These are phyloP conservation scores for Ataeniobius toweri DNA, from an alignment of 2,797 vertebrate genomes.

Conservation along the genomic window DNA sequence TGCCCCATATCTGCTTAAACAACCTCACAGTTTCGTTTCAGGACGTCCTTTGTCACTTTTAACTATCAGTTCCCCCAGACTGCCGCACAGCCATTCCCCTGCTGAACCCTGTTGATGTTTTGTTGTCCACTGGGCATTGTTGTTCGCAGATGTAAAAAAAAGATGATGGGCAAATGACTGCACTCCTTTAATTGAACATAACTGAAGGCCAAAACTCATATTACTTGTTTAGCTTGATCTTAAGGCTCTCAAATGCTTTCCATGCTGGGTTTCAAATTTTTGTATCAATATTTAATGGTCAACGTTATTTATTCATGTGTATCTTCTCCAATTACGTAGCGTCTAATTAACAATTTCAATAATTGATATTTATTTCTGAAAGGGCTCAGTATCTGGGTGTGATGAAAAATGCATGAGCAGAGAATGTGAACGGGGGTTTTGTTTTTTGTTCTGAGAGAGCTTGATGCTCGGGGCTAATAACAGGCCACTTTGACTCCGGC, in stretches of 20 bases:
- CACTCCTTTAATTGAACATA: slow-evolving; percentile 83
- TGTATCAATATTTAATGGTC: slow-evolving; percentile 83
- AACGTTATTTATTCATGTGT: slow-evolving; percentile 83
- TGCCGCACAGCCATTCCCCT: slow-evolving; percentile 50
- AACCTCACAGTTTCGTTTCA: slow-evolving; percentile 42
- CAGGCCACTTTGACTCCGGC: slow-evolving; percentile 83
- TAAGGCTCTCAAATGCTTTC: slow-evolving; percentile 75
- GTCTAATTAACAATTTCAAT: slow-evolving; percentile 87
- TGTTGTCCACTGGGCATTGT: slow-evolving; percentile 64
- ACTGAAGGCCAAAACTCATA: slow-evolving; percentile 83
- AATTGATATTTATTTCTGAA: slow-evolving; percentile 87
- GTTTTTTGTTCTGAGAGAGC: slow-evolving; percentile 83
- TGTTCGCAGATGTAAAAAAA: slow-evolving; percentile 59
- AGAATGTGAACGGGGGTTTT: slow-evolving; percentile 76
- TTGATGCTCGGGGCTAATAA: slow-evolving; percentile 79
- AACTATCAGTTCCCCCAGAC: slow-evolving; percentile 45
- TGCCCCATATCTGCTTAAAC: slow-evolving; percentile 38
- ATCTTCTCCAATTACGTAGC: slow-evolving; percentile 80
- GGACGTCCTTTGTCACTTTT: slow-evolving; percentile 46
- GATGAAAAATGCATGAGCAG: slow-evolving; percentile 83
- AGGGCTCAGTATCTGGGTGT: slow-evolving; percentile 75
- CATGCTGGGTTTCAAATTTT: slow-evolving; percentile 73
- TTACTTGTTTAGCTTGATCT: slow-evolving; percentile 82
- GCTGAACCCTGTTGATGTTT: slow-evolving; percentile 59
- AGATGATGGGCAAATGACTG: slow-evolving; percentile 61